A percentile compares a stretch with the other conserved stretches of the same genome.
Evolutionary conservation across 2,797 vertebrate species (phyloP).

Genomic region (Crypturellus tataupa): DNA sequence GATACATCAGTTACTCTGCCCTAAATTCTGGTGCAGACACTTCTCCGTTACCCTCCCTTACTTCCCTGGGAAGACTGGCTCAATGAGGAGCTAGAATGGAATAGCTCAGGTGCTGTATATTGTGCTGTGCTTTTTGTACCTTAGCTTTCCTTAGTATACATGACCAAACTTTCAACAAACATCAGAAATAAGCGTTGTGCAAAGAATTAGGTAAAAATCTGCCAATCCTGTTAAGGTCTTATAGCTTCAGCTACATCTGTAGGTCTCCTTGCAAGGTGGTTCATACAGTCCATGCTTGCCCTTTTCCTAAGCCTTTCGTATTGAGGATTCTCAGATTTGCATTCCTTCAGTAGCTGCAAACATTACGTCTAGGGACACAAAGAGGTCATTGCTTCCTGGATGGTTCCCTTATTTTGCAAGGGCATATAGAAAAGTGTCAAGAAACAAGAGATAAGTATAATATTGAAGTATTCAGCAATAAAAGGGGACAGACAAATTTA

Average conservation of each 20-base stretch:
- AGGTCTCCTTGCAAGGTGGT: background rate
- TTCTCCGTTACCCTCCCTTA: background rate
- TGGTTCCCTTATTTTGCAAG: background rate
- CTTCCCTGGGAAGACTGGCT: background rate
- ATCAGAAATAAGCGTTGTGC: background rate
- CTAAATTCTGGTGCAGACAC: background rate
- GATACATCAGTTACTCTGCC: background rate
- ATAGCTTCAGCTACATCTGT: background rate
- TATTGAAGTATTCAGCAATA: background rate
- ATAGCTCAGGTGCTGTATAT: background rate
- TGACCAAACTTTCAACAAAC: background rate
- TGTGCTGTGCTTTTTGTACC: background rate
- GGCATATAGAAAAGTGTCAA: background rate
- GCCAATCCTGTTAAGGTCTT: background rate
- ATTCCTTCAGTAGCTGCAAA: slow-evolving; percentile 13
- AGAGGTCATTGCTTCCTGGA: background rate
- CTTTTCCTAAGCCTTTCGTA: background rate
- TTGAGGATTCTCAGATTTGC: background rate
- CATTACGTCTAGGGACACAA: background rate
- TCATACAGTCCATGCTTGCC: background rate
- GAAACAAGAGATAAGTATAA: background rate
- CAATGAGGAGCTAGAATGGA: background rate
- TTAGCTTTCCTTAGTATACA: background rate
- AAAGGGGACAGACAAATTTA: background rate
- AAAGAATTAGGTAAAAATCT: slow-evolving; percentile 13